Evolutionary conservation across 2,888 invertebrate species (phyloP).

Genomic region (Amblyjoppa fuscipennis): DNA sequence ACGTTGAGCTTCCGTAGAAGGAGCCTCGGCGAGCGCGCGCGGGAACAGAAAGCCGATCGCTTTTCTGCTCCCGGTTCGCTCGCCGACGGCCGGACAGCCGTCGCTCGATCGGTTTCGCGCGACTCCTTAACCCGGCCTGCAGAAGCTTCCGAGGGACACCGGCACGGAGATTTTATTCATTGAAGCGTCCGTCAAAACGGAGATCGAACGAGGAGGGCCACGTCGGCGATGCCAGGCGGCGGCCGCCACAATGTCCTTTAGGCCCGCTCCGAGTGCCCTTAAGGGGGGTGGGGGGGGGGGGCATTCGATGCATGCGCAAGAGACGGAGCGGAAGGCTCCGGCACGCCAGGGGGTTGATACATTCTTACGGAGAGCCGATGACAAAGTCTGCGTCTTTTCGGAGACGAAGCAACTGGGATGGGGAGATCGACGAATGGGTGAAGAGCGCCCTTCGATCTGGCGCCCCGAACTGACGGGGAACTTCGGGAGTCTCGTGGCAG

Average conservation of each 20-base stretch:
- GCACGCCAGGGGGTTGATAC: background rate
- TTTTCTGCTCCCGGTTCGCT: background rate
- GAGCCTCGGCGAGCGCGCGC: slow-evolving; percentile 61
- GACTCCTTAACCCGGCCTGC: background rate
- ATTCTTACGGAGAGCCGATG: background rate
- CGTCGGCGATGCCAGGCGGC: slow-evolving; percentile 75
- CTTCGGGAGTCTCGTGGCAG: background rate
- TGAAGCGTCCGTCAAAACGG: slow-evolving; percentile 82
- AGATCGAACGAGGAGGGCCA: slow-evolving; percentile 70
- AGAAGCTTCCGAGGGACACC: slow-evolving; percentile 7
- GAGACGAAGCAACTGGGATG: background rate
- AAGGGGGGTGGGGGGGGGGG: background rate
- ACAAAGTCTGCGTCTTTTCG: background rate
- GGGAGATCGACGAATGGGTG: background rate
- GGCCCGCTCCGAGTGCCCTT: too few relatives aligned
- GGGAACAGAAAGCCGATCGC: too few relatives aligned
- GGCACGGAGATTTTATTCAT: slow-evolving; percentile 76
- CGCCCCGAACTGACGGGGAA: background rate
- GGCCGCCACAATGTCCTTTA: slow-evolving; percentile 59
- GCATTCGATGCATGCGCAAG: background rate
- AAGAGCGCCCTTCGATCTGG: background rate
- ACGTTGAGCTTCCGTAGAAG: slow-evolving; percentile 77
- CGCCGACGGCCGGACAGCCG: slow-evolving; percentile 65
- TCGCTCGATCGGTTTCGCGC: slow-evolving; percentile 69
- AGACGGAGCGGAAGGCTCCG: background rate